phyloP scores from a whole-genome alignment of 1,140 invertebrate genomes.

The Aphelenchoides besseyi region DNA sequence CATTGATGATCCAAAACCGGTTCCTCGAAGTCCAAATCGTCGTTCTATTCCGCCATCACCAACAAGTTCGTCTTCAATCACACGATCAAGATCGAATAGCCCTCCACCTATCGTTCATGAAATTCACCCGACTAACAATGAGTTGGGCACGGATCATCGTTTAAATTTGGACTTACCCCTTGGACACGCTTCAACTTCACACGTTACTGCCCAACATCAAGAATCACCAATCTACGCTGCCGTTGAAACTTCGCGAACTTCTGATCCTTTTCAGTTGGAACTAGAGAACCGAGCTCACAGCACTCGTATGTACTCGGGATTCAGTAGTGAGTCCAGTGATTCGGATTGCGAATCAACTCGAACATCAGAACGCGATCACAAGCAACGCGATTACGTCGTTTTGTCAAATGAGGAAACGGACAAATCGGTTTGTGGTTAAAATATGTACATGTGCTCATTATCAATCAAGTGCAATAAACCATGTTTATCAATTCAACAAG shows the following conservation, averaged over 20 bases:
- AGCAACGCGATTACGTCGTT: background rate
- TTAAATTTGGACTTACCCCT: background rate
- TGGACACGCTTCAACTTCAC: background rate
- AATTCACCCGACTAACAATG: background rate
- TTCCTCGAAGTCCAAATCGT: background rate
- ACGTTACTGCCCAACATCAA: no score
- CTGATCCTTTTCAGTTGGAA: background rate
- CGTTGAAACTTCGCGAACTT: background rate
- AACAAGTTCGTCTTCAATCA: background rate
- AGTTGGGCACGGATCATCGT: background rate
- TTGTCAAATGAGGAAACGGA: background rate
- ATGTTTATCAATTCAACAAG: background rate
- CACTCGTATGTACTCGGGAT: background rate
- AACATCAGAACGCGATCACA: background rate
- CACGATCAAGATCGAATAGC: background rate
- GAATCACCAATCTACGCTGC: background rate
- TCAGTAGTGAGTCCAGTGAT: background rate
- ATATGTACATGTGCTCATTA: background rate
- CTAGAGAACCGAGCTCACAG: background rate
- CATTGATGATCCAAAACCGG: background rate
- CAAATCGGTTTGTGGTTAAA: background rate
- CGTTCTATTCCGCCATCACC: background rate
- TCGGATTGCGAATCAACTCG: background rate
- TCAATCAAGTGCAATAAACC: conserved; percentile 6
- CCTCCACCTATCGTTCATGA: background rate